Percentiles rank a stretch among this genome's conserved stretches.
These are phyloP conservation scores for Chelonus insularis DNA, from an alignment of 1,140 invertebrate genomes.

Conservation along the genomic window DNA sequence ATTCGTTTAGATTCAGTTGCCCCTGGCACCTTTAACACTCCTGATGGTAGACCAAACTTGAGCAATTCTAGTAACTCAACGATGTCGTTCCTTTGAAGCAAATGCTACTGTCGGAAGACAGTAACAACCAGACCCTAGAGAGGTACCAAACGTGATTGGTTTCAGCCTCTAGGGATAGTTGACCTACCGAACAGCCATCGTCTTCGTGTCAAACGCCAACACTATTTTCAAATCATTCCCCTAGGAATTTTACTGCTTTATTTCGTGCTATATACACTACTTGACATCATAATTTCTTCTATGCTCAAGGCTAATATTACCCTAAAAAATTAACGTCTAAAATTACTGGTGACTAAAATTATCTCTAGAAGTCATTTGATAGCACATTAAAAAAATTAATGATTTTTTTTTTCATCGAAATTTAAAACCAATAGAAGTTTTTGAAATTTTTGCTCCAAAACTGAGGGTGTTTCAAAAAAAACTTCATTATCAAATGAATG, in stretches of 20 bases:
- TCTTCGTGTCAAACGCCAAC: conserved; percentile 15
- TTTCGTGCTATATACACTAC: neutral
- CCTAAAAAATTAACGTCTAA: too few species aligned
- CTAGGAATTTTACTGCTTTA: neutral
- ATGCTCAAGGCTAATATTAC: too few species aligned
- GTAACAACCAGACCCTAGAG: conserved; percentile 32
- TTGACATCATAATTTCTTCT: too few species aligned
- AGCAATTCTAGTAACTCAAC: conserved; percentile 29
- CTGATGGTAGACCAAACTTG: conserved; percentile 20
- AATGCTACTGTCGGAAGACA: conserved; percentile 3
- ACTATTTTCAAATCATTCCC: conserved; percentile 16
- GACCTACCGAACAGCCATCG: conserved; percentile 22
- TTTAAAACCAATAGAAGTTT: too few species aligned
- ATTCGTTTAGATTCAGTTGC: neutral
- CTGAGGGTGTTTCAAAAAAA: too few species aligned
- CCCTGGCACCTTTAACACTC: neutral
- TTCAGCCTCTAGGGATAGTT: conserved; percentile 30
- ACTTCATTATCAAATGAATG: too few species aligned
- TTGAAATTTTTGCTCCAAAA: too few species aligned
- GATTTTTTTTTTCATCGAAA: too few species aligned
- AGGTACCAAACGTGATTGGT: conserved; percentile 30
- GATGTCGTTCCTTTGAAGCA: conserved; percentile 16
- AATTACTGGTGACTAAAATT: too few species aligned
- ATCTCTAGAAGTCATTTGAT: too few species aligned
- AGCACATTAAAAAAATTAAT: too few species aligned